Evolutionary conservation across 2,888 invertebrate genomes (phyloP), one percentile per base, ranked within the genome.

Genomic region (Troides aeacus): DNA sequence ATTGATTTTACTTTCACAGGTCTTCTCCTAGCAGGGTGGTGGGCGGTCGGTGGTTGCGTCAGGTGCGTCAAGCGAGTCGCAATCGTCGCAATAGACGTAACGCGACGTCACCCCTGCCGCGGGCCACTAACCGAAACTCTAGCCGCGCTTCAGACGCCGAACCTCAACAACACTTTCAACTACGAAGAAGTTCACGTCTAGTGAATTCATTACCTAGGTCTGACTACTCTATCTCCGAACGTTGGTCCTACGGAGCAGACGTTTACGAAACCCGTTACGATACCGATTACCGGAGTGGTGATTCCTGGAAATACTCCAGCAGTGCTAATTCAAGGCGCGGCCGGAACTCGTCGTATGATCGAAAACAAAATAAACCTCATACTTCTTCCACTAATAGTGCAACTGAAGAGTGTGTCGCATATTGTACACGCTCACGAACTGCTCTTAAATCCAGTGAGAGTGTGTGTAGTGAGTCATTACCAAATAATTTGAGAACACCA

Each of bases 21-120:
- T 92, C 90, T 91, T 92, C 91, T 93, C 91, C 92, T 86, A 90
- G 93, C 92, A 92, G 92, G 92, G 93, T 92, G 91, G 91, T 92
- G 88, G 92, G 92, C 92, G 92, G 90, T 87, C 91, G 92, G 89
- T 90, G 88, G 87, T 89, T 92, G 85, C 92, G 92, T 84, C 85
- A 88, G 81, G 89, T 85, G 83, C 89, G 87, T 91, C 87, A 87
- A 83, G 83, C 86, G 72, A 89, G 87, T 82, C 88, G 87, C 81
- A 86, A 85, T 78, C 88, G 86, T 78, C 86, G 88, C 72, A 87
- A 80, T 79, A 85, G 85, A 83, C 88, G 87, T 76, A 83, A 86
- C 88, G 87, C 81, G 81, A 85, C 89, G 76, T 89, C 91, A 74
- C 89, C 91, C 62, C 81, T 82, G 76, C 86, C 89, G 79, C 87